phyloP scores from a whole-genome alignment of 2,113 vertebrate genomes.

The Megalops atlanticus region DNA sequence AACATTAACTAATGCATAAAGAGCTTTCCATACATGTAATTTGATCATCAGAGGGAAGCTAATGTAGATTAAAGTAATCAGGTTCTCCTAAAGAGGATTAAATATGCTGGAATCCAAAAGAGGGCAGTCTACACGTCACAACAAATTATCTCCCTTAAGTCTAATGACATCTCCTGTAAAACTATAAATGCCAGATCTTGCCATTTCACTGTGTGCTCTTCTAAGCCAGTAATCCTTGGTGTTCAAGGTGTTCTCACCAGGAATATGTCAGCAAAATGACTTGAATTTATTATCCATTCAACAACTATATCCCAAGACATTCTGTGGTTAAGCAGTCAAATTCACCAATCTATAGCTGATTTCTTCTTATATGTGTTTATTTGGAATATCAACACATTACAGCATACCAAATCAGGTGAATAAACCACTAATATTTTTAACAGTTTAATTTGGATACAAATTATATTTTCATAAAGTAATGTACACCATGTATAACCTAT shows the following conservation, averaged over 20 bases:
- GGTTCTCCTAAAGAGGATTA: not conserved
- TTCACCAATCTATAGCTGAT: not conserved
- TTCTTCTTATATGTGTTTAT: no score
- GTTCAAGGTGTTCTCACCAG: slow-evolving; percentile 49
- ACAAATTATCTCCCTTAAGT: slow-evolving; percentile 28
- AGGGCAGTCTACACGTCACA: slow-evolving; percentile 21
- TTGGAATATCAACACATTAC: not conserved
- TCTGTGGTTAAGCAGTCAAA: not conserved
- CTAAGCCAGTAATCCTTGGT: slow-evolving; percentile 34
- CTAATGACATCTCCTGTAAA: slow-evolving; percentile 31
- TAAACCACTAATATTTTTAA: not conserved
- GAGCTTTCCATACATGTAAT: not conserved
- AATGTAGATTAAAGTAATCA: slow-evolving; percentile 1
- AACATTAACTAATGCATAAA: not conserved
- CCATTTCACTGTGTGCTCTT: slow-evolving; percentile 35
- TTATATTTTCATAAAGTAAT: not conserved
- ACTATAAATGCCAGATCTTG: slow-evolving; percentile 39
- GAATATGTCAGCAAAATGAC: slow-evolving; percentile 7
- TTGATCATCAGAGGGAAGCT: not conserved
- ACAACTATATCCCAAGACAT: not conserved
- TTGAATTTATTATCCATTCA: slow-evolving; percentile 2
- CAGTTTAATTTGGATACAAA: not conserved
- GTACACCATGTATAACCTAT: not conserved
- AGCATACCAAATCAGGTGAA: not conserved
- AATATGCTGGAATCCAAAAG: not conserved